These are phyloP conservation scores for Parauchenoglanis punctatus DNA, from an alignment of 2,797 vertebrate species.

Conservation along the genomic window DNA sequence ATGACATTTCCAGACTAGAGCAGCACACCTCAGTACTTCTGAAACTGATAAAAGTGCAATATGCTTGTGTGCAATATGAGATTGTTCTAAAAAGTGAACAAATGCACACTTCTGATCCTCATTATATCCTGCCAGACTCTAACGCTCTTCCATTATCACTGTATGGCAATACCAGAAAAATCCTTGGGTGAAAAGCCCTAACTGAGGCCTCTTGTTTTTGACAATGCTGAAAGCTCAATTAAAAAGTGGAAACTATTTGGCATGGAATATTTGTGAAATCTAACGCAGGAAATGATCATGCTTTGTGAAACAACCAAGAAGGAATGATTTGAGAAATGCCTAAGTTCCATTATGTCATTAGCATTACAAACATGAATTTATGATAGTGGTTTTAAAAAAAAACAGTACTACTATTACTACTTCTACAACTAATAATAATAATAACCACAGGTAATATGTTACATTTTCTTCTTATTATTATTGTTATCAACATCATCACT, in stretches of 20 bases:
- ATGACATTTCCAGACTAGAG: constrained; percentile 4
- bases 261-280: background rate
- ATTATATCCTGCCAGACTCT: background rate
- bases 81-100: background rate
- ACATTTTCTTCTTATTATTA: background rate
- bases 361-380: background rate
- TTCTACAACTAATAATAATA: background rate
- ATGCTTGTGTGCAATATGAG: background rate
- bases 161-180: background rate
- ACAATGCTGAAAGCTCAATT: background rate
- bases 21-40: background rate
- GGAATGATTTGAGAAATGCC: background rate
- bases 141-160: background rate
- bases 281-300: background rate
- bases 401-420: background rate
- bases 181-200: background rate
- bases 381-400: background rate
- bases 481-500: background rate
- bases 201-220: background rate
- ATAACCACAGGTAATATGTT: too few relatives aligned
- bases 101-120: background rate
- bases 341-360: background rate
- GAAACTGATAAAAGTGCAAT: background rate
- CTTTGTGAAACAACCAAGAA: background rate
- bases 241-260: background rate